Evolutionary conservation across 2,797 vertebrate genomes (phyloP).

Genomic region (Tamandua tetradactyla): DNA sequence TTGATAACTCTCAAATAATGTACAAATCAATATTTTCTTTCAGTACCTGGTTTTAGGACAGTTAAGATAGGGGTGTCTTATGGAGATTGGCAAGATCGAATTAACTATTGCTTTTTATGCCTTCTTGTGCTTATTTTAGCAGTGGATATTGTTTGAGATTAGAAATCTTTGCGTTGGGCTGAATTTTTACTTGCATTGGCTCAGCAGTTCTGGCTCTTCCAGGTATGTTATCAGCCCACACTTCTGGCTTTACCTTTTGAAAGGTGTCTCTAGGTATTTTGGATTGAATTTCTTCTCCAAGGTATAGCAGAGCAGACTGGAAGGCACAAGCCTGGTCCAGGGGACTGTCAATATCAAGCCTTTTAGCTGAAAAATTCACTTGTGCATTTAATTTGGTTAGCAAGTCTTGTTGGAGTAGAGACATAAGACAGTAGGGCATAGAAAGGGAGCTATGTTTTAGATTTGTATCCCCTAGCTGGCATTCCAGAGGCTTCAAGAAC

Average conservation of each 20-base stretch:
- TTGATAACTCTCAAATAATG: no score
- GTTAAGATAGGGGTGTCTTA: not conserved
- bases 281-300: not conserved
- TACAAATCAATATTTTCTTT: not conserved
- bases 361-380: not conserved
- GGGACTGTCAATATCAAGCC: not conserved
- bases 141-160: not conserved
- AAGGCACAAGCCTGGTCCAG: not conserved
- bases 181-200: not conserved
- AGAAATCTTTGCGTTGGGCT: not conserved
- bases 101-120: not conserved
- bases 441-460: no score
- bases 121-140: not conserved
- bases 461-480: no score
- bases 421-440: no score
- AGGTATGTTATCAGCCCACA: not conserved
- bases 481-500: no score
- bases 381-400: not conserved
- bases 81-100: fast-evolving
- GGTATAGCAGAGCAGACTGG: not conserved
- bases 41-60: not conserved
- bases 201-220: not conserved
- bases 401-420: not conserved
- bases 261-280: not conserved
- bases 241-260: not conserved